Percentiles rank a stretch among this genome's conserved stretches.
Conservation (phyloP, 1,140 invertebrate genomes). For the Drosophila ambigua region DNA sequence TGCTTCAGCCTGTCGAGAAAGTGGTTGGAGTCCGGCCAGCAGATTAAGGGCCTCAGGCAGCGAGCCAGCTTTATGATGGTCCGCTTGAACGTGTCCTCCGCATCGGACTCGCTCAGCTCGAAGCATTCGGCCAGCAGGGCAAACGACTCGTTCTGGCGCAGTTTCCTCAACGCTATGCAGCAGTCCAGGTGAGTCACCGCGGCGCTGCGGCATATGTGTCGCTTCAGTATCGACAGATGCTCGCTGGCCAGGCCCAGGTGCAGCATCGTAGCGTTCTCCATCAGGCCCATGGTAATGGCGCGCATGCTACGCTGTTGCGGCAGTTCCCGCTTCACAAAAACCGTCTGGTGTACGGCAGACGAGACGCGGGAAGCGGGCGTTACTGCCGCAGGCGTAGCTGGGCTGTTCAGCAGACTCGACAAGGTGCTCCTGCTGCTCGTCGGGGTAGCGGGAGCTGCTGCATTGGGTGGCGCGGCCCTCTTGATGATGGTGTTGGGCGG, state of each 20-base stretch:
- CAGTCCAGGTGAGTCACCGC: conserved; percentile 72
- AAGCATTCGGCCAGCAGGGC: conserved; percentile 69
- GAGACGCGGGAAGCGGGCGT: conserved; percentile 26
- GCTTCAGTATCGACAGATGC: conserved; percentile 64
- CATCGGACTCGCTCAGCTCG: conserved; percentile 68
- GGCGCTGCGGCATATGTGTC: conserved; percentile 59
- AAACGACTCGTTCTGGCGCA: conserved; percentile 75
- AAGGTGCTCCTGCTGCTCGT: conserved; percentile 12
- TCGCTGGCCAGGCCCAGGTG: conserved; percentile 59
- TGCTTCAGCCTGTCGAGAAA: conserved; percentile 74
- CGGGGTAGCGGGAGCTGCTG: not conserved
- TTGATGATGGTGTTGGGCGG: conserved; percentile 78
- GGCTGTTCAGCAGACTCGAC: not conserved
- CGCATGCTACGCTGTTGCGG: conserved; percentile 68
- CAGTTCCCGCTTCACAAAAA: conserved; percentile 67
- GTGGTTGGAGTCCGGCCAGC: conserved; percentile 72
- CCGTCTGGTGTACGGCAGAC: conserved; percentile 67
- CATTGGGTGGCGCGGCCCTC: conserved; percentile 6
- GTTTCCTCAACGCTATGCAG: conserved; percentile 73
- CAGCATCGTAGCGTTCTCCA: conserved; percentile 64
- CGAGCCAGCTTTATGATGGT: conserved; percentile 61
- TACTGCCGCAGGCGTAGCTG: conserved; percentile 8
- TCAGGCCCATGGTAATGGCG: conserved; percentile 58
- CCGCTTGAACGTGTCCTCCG: conserved; percentile 62
- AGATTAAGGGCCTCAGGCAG: conserved; percentile 65